Percentiles rank a stretch among this genome's conserved stretches.
These are phyloP conservation scores for Criorhina ranunculi DNA, from an alignment of 2,888 invertebrate genomes.

Conservation along the genomic window DNA sequence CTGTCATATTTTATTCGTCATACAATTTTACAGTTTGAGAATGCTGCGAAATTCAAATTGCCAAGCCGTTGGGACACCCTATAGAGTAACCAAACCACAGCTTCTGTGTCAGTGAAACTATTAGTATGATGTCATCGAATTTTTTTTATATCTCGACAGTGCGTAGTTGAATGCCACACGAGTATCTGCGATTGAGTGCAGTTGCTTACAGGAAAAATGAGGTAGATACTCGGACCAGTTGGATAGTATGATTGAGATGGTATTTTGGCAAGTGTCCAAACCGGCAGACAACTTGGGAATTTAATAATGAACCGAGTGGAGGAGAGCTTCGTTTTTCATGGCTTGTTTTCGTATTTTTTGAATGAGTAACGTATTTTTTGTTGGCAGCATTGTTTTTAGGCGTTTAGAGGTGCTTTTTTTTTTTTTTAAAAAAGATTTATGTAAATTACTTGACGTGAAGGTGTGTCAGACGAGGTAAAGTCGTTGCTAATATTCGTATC, in stretches of 20 bases:
- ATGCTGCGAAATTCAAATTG: too few species aligned
- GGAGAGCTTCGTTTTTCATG: background rate
- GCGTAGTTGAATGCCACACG: background rate
- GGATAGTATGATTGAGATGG: slow-evolving; percentile 9
- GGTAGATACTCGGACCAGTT: slow-evolving; percentile 10
- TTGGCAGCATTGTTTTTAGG: slow-evolving; percentile 19
- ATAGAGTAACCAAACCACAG: too few species aligned
- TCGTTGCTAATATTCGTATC: background rate
- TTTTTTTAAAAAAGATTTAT: slow-evolving; percentile 25
- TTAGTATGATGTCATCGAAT: slow-evolving; percentile 46
- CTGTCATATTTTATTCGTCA: too few species aligned
- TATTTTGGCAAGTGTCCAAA: slow-evolving; percentile 29
- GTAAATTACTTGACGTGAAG: slow-evolving; percentile 21
- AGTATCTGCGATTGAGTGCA: background rate
- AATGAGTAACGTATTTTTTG: slow-evolving; percentile 29
- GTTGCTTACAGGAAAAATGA: background rate
- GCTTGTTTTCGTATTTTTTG: slow-evolving; percentile 3
- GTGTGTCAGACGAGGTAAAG: slow-evolving; percentile 19
- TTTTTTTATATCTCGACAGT: background rate
- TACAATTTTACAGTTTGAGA: too few species aligned
- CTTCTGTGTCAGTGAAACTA: background rate
- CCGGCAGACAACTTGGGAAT: slow-evolving; percentile 44
- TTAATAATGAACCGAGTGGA: slow-evolving; percentile 14
- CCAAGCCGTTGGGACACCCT: too few species aligned
- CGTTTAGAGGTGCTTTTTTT: slow-evolving; percentile 41